These are phyloP conservation scores for Lochmaea capreae DNA, from an alignment of 2,888 invertebrate species.

Conservation along the genomic window DNA sequence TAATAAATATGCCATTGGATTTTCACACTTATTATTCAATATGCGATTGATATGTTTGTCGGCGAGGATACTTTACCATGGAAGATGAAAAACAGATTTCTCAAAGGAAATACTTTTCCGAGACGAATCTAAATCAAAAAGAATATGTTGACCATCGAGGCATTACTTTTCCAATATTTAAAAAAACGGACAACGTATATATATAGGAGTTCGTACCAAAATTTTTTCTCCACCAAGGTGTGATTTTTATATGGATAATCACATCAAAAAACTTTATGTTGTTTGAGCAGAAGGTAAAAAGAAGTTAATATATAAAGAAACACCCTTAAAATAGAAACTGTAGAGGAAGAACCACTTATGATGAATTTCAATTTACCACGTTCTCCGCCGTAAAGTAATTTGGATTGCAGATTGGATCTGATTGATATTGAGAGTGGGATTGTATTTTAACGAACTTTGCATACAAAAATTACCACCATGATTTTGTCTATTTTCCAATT, in stretches of 20 bases:
- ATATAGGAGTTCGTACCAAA: not conserved
- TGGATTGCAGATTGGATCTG: constrained; percentile 46
- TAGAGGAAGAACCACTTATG: constrained; percentile 26
- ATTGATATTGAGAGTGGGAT: constrained; percentile 41
- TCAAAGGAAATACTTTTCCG: constrained; percentile 25
- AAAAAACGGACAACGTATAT: too few species aligned
- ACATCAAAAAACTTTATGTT: too few species aligned
- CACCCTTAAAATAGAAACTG: constrained; percentile 28
- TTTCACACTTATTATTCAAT: constrained; percentile 25
- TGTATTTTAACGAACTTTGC: constrained; percentile 25
- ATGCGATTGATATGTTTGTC: constrained; percentile 25
- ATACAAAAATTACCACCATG: constrained; percentile 26
- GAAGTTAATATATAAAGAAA: too few species aligned
- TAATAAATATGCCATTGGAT: constrained; percentile 31
- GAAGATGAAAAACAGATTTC: constrained; percentile 35
- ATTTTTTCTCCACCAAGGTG: too few species aligned
- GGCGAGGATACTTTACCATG: constrained; percentile 23
- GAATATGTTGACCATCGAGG: constrained; percentile 47
- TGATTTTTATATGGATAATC: too few species aligned
- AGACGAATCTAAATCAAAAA: constrained; percentile 46
- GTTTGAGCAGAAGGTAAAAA: too few species aligned
- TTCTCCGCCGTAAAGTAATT: constrained; percentile 39
- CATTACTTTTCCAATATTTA: constrained; percentile 34
- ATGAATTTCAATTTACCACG: constrained; percentile 12
- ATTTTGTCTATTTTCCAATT: constrained; percentile 33